Evolutionary conservation across 2,797 vertebrate genomes (phyloP).

Genomic region (Gallirallus australis): DNA sequence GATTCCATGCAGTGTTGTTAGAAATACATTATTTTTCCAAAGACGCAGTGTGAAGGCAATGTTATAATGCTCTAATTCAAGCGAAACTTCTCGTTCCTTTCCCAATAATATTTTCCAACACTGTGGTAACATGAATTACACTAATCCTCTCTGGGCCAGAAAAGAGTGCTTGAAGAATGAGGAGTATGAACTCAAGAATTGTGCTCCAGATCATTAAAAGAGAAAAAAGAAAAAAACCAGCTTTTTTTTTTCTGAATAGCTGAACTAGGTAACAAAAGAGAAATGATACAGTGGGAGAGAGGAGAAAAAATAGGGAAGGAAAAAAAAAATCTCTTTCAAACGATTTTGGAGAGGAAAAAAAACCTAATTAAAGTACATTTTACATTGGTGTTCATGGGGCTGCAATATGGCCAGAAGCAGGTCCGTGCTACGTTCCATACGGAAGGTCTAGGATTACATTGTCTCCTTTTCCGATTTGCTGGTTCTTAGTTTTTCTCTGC

Average conservation of each 20-base stretch:
- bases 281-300: not conserved
- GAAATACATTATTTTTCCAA: slow-evolving; percentile 47
- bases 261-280: not conserved
- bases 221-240: not conserved
- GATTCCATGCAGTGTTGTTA: not conserved
- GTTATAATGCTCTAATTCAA: slow-evolving; percentile 17
- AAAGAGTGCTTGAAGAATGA: not conserved
- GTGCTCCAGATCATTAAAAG: not conserved
- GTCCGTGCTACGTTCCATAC: not conserved
- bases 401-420: not conserved
- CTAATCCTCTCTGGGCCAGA: not conserved
- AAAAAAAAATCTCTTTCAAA: not conserved
- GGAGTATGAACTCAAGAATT: not conserved
- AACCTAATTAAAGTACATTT: not conserved
- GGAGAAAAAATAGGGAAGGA: not conserved
- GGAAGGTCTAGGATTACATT: not conserved
- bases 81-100: not conserved
- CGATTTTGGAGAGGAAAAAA: not conserved
- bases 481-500: not conserved
- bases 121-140: not conserved
- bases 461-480: not conserved
- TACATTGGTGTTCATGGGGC: not conserved
- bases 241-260: not conserved
- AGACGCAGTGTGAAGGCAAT: slow-evolving; percentile 24
- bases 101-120: slow-evolving; percentile 36